Evolutionary conservation across 2,113 vertebrate genomes (phyloP), one percentile per base, ranked within the genome.

Genomic region (Austrofundulus limnaeus): DNA sequence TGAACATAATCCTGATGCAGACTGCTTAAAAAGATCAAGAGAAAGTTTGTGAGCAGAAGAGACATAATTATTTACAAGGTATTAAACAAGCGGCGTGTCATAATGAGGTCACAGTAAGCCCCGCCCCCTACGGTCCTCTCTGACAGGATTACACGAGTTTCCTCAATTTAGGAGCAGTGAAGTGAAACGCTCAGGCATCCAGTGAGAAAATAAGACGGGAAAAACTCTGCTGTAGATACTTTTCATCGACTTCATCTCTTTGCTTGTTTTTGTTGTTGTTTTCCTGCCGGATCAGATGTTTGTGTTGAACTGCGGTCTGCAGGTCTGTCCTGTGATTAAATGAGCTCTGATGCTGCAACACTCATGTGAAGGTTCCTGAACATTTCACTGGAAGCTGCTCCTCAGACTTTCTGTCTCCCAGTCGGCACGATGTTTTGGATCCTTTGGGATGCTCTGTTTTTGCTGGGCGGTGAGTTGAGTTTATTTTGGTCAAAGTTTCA

Each of bases 381-480:
- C 69, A 11, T 62, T 72, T 62, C 64, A 24, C 15, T 48, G 51
- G 8, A 66, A 69, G 58, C 72, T 73, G 49, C 51, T 9, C 41
- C 20, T 51, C 41, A 65, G 42, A 16, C 77, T 14, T 11, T 21
- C 28, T 28, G n/a, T n/a, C n/a, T n/a, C 25, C 25, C 50, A 16
- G 21, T 75, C 63, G 57, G 51, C 84, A 88, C 8, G 67, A 93
- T 93, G 92, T 84, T 81, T 78, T 88, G 89, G 74, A 81, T 90
- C 61, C 84, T 93, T 50, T 93, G 92, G 91, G 90, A 92, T 66
- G 75, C 76, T 28, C 68, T 93, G 51, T 89, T 93, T 12, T 83
- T 93, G 37, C 84, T 93, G 24, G 90, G 87, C 54, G 91, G 92
- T 92, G 69, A 91, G 86, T 88, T 7, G 43, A 20, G 31, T 13